Evolutionary conservation across 2,113 vertebrate species (phyloP).

Genomic region (Bubo bubo): DNA sequence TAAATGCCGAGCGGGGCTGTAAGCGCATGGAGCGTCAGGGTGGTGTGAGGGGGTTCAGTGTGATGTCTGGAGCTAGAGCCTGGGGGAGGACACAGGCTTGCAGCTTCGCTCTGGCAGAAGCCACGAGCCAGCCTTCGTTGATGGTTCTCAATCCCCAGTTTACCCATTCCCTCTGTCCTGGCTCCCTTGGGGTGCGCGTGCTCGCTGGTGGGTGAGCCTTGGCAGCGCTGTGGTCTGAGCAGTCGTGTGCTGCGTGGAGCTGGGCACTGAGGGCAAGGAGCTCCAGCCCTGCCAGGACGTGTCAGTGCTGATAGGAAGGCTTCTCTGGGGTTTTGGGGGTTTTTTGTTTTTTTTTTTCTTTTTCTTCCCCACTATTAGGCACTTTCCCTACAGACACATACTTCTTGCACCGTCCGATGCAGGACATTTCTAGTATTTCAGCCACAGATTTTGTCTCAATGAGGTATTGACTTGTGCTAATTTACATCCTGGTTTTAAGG

Average conservation of each 20-base stretch:
- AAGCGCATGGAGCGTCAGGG: not conserved
- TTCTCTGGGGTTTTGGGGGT: not conserved
- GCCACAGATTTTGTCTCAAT: not conserved
- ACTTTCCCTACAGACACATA: not conserved
- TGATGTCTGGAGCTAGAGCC: not conserved
- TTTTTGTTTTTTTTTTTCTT: not conserved
- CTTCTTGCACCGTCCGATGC: not conserved
- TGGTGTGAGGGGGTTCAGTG: not conserved
- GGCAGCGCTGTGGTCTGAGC: not conserved
- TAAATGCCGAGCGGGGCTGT: not conserved
- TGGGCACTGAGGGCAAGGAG: not conserved
- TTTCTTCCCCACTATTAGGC: not conserved
- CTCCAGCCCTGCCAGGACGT: not conserved
- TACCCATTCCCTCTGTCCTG: not conserved
- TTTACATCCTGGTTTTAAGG: not conserved
- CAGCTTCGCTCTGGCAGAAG: not conserved
- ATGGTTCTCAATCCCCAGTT: not conserved
- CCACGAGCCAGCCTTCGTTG: not conserved
- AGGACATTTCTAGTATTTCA: not conserved
- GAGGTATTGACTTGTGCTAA: not conserved
- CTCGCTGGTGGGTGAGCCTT: not conserved
- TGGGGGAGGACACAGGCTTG: not conserved
- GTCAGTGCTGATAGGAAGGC: not conserved
- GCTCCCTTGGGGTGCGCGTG: accelerated
- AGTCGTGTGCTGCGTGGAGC: accelerated